Evolutionary conservation across 1,140 invertebrate genomes (phyloP).

Genomic region (Drosophila willistoni): DNA sequence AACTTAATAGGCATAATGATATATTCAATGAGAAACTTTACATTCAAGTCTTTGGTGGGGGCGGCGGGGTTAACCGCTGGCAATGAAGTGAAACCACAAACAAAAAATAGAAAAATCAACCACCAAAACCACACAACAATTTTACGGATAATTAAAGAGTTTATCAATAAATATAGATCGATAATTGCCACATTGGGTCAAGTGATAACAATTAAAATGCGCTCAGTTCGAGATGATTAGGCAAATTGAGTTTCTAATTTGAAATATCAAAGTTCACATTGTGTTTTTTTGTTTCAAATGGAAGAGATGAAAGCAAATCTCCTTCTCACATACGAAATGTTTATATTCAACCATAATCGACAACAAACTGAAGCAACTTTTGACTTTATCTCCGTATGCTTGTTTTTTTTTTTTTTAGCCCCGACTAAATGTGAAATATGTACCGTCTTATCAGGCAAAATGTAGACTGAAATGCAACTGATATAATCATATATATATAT

Average conservation of each 20-base stretch:
- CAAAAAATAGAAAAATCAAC: constrained; percentile 2
- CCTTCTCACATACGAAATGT: background rate
- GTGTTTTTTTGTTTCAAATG: background rate
- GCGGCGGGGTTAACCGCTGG: background rate
- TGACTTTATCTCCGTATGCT: constrained; percentile 1
- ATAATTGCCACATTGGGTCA: constrained; percentile 49
- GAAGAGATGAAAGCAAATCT: background rate
- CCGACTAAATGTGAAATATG: constrained; percentile 2
- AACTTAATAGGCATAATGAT: constrained; percentile 9
- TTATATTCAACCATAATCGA: constrained; percentile 13
- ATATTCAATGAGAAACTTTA: constrained; percentile 23
- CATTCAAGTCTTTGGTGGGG: constrained; percentile 19
- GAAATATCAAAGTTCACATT: constrained; percentile 9
- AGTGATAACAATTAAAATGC: constrained; percentile 55
- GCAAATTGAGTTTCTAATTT: constrained; percentile 23
- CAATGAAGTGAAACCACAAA: constrained; percentile 47
- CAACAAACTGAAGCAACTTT: constrained; percentile 6
- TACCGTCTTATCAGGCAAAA: constrained; percentile 1
- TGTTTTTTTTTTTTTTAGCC: background rate
- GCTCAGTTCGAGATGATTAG: constrained; percentile 25
- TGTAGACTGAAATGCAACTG: constrained; percentile 1
- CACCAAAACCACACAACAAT: constrained; percentile 31
- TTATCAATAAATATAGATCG: constrained; percentile 22
- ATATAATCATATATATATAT: background rate
- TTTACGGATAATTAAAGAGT: constrained; percentile 55